Evolutionary conservation across 2,113 vertebrate genomes (phyloP).

Genomic region (Perca flavescens): DNA sequence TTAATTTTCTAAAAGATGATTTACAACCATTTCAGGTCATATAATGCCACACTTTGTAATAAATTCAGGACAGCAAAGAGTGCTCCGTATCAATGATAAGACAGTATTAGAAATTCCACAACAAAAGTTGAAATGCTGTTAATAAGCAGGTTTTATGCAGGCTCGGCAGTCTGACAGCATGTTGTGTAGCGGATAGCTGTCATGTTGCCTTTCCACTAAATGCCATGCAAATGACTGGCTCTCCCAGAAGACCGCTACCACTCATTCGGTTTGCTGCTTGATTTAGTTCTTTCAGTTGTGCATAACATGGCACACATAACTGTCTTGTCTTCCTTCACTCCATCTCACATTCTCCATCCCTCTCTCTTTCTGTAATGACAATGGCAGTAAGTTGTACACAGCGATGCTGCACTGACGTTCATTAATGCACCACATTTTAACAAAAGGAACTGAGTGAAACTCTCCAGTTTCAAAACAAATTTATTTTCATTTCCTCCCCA

Average conservation of each 20-base stretch:
- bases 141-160: slow-evolving; percentile 63
- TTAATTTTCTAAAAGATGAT: background rate
- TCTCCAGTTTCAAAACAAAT: slow-evolving; percentile 50
- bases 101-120: slow-evolving; percentile 35
- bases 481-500: slow-evolving; percentile 46
- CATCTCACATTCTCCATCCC: background rate
- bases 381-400: background rate
- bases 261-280: slow-evolving; percentile 55
- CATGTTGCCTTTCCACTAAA: slow-evolving; percentile 58
- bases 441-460: slow-evolving; percentile 10
- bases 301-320: background rate
- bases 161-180: slow-evolving; percentile 52
- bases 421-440: slow-evolving; percentile 31
- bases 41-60: background rate
- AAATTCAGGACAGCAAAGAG: slow-evolving; percentile 1
- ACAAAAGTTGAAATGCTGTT: slow-evolving; percentile 40
- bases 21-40: background rate
- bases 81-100: background rate
- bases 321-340: slow-evolving; percentile 12
- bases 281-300: slow-evolving; percentile 49
- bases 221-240: slow-evolving; percentile 57
- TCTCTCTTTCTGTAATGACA: slow-evolving; percentile 29
- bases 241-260: slow-evolving; percentile 54
- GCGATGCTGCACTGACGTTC: slow-evolving; percentile 25
- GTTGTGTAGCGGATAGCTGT: slow-evolving; percentile 47